Percentiles rank a stretch among this genome's conserved stretches.
These are phyloP conservation scores for Sebastes steindachneri DNA, from an alignment of 2,797 vertebrate genomes.

Conservation along the genomic window DNA sequence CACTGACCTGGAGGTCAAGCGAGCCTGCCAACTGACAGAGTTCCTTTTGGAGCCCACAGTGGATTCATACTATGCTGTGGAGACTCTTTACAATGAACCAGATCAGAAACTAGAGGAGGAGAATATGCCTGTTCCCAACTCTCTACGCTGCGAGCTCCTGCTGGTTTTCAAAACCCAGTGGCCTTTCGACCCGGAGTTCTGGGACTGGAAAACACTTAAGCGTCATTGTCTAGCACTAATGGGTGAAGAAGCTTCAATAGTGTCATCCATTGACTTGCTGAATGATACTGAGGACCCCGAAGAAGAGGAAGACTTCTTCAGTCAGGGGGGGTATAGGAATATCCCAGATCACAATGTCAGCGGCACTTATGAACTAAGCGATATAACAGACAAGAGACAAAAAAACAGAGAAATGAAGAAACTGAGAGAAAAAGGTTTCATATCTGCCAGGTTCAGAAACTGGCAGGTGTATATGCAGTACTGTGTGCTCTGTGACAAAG, in stretches of 20 bases:
- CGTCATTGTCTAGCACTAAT: constrained; percentile 95
- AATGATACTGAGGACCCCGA: constrained; percentile 91
- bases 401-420: constrained; percentile 95
- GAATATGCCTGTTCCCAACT: constrained; percentile 95
- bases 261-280: constrained; percentile 95
- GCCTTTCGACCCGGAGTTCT: constrained; percentile 99
- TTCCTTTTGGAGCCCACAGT: constrained; percentile 97
- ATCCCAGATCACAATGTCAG: constrained; percentile 83
- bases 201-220: constrained; percentile 99
- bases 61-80: constrained; percentile 96
- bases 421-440: constrained; percentile 91
- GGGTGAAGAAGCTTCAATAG: constrained; percentile 98
- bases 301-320: constrained; percentile 85
- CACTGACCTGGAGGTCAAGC: constrained; percentile 94
- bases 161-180: constrained; percentile 97
- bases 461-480: constrained; percentile 99
- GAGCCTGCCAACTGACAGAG: constrained; percentile 96
- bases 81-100: constrained; percentile 96
- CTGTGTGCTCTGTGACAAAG: constrained; percentile 97
- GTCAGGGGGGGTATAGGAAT: constrained; percentile 80
- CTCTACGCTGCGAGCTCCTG: constrained; percentile 94
- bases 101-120: constrained; percentile 97
- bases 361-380: constrained; percentile 86
- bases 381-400: constrained; percentile 85
- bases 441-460: constrained; percentile 95